Percentiles rank a stretch among this genome's conserved stretches.
phyloP scores from a whole-genome alignment of 64 coral and sea anemone genomes.

The Pocillopora damicornis region DNA sequence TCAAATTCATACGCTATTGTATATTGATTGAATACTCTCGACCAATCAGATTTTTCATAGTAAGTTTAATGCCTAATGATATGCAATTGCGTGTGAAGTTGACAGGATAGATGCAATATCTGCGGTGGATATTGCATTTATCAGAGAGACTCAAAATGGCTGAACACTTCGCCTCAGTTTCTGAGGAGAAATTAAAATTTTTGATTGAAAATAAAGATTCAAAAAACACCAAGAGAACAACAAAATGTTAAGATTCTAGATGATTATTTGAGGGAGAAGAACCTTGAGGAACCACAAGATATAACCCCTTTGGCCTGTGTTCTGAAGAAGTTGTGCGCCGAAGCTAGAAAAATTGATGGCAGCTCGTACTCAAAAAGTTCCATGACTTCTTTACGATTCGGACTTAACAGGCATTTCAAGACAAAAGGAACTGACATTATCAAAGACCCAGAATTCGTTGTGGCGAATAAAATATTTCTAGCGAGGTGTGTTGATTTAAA shows the following conservation, averaged over 20 bases:
- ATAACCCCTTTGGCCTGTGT: not conserved
- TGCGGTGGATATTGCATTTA: no score
- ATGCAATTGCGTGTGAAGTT: no score
- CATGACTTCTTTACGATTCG: not conserved
- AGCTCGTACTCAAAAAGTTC: conserved; percentile 21
- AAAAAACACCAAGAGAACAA: not conserved
- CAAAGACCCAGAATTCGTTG: conserved; percentile 31
- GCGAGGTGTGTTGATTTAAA: conserved; percentile 28
- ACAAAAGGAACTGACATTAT: conserved; percentile 22
- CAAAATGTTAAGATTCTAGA: not conserved
- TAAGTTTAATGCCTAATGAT: no score
- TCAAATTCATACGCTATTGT: no score
- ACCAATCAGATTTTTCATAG: no score
- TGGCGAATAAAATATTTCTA: conserved; percentile 32
- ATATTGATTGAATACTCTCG: no score
- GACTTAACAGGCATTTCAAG: conserved; percentile 16
- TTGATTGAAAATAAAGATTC: not conserved
- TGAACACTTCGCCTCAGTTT: no score
- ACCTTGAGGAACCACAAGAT: not conserved
- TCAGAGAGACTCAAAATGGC: no score
- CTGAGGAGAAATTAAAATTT: no score
- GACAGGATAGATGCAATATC: no score
- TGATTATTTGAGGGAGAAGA: not conserved
- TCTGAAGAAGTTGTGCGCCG: conserved; percentile 4
- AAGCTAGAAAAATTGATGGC: conserved; percentile 23